Evolutionary conservation across 2,797 vertebrate species (phyloP).

Genomic region (Limosa lapponica): DNA sequence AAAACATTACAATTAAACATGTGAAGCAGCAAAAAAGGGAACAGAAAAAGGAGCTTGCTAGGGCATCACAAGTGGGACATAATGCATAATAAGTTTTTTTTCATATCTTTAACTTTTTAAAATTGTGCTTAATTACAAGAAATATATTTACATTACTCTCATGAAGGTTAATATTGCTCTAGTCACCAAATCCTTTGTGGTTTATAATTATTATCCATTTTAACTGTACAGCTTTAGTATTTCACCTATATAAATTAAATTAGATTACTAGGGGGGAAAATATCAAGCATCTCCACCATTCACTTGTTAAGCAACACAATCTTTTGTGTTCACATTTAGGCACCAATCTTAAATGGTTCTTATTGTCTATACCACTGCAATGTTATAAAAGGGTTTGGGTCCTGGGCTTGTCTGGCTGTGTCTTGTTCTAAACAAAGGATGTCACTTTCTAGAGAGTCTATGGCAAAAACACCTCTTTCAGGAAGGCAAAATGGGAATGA

Average conservation of each 20-base stretch:
- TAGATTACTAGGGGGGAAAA: background rate
- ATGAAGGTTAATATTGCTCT: background rate
- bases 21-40: background rate
- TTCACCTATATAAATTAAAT: background rate
- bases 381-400: background rate
- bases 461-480: background rate
- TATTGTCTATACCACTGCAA: background rate
- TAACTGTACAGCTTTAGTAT: background rate
- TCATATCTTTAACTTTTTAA: background rate
- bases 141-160: background rate
- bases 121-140: background rate
- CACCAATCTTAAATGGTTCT: background rate
- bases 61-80: background rate
- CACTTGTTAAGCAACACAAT: background rate
- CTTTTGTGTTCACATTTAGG: background rate
- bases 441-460: background rate
- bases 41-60: background rate
- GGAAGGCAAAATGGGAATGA: background rate
- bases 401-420: background rate
- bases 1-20: background rate
- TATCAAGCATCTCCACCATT: background rate
- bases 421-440: background rate
- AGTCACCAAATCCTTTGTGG: background rate
- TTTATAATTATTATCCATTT: background rate
- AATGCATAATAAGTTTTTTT: background rate